A percentile compares a stretch with the other conserved stretches of the same genome.
Conservation (phyloP, 2,113 vertebrate species). For the Brevimyrus niger region DNA sequence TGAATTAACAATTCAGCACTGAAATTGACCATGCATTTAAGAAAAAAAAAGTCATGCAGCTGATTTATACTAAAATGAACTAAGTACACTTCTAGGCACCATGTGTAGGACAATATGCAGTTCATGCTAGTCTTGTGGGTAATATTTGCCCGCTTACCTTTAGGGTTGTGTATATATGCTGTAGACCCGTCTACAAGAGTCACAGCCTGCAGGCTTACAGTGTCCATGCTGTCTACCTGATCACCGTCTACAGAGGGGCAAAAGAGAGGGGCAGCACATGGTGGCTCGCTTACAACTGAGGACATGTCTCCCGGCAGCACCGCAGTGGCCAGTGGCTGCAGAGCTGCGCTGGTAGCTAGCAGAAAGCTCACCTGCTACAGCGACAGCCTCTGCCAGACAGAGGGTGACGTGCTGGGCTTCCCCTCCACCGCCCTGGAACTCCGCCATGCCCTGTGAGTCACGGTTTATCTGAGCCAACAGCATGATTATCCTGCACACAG, state of each 20-base stretch:
- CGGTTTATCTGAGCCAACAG: conserved; percentile 97
- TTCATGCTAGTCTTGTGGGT: not conserved
- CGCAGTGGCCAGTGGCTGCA: not conserved
- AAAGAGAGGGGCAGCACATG: not conserved
- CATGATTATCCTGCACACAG: conserved; percentile 79
- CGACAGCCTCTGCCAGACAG: conserved; percentile 89
- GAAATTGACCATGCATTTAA: not conserved
- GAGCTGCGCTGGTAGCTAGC: too few relatives aligned
- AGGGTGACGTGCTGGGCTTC: conserved; percentile 89
- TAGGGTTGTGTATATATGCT: conserved; percentile 91
- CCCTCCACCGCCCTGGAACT: conserved; percentile 90
- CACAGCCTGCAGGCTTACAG: conserved; percentile 93
- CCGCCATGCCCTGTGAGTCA: conserved; percentile 93
- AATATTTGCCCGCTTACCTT: conserved; percentile 58
- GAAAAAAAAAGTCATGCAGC: not conserved
- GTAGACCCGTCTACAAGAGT: conserved; percentile 95
- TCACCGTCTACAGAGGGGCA: conserved; percentile 71
- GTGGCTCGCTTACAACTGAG: not conserved
- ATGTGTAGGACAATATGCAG: not conserved
- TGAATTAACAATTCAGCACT: not conserved
- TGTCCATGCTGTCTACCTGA: conserved; percentile 91
- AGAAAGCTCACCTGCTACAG: conserved; percentile 75
- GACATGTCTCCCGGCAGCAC: not conserved
- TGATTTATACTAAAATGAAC: not conserved
- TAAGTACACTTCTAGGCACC: not conserved